A percentile compares a stretch with the other conserved stretches of the same genome.
Evolutionary conservation across 2,888 invertebrate genomes (phyloP).

Genomic region (Spialia ferax): DNA sequence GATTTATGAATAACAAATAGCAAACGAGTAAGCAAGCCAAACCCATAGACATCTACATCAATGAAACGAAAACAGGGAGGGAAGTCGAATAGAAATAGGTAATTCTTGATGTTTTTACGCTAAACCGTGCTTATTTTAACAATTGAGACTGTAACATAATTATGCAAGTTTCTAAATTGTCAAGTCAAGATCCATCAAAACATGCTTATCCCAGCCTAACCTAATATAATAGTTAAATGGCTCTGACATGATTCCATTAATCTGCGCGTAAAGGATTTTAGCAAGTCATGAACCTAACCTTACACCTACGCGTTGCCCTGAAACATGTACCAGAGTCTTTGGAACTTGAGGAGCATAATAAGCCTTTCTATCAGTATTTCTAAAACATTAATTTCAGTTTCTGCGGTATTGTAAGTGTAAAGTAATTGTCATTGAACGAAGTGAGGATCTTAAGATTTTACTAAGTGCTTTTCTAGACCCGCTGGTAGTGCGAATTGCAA

Average conservation of each 20-base stretch:
- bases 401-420: background rate
- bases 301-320: background rate
- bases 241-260: constrained; percentile 2
- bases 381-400: background rate
- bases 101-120: no score
- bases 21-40: no score
- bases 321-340: background rate
- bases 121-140: no score
- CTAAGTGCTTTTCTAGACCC: no score
- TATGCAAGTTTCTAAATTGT: background rate
- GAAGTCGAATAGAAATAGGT: no score
- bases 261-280: background rate
- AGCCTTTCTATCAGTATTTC: background rate
- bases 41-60: no score
- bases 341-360: background rate
- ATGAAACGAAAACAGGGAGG: no score
- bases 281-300: constrained; percentile 6
- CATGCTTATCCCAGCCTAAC: background rate
- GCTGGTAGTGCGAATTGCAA: no score
- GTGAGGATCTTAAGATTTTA: background rate
- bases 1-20: no score
- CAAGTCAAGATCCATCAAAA: background rate
- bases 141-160: background rate
- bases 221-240: background rate
- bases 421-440: background rate